Conservation (phyloP, 2,113 vertebrate species). For the Anolis carolinensis region DNA sequence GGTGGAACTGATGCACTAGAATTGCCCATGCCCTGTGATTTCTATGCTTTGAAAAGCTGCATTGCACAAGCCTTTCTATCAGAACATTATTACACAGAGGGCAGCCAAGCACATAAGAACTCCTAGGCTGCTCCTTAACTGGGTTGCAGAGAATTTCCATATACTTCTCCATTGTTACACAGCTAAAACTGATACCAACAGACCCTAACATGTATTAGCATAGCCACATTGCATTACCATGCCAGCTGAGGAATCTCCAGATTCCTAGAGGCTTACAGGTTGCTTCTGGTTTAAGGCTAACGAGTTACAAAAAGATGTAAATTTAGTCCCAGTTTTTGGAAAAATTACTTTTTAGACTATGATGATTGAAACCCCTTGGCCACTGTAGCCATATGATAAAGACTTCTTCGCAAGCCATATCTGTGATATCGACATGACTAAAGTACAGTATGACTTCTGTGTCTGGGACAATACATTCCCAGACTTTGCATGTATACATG, state of each 20-base stretch:
- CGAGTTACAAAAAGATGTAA: neutral
- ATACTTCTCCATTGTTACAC: constrained; percentile 43
- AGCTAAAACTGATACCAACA: constrained; percentile 12
- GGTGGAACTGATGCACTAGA: constrained; percentile 41
- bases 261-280: constrained; percentile 24
- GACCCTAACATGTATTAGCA: neutral
- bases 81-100: constrained; percentile 35
- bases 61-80: constrained; percentile 43
- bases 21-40: constrained; percentile 33
- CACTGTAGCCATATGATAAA: too few relatives aligned
- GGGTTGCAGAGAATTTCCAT: constrained; percentile 41
- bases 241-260: fast-evolving
- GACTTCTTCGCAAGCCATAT: too few relatives aligned
- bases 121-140: constrained; percentile 45
- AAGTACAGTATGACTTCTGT: neutral
- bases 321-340: neutral
- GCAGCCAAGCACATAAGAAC: constrained; percentile 35
- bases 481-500: too few relatives aligned
- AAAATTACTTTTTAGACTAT: too few relatives aligned
- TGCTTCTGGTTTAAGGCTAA: neutral
- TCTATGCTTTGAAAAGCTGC: constrained; percentile 55
- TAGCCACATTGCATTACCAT: neutral
- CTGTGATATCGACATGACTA: neutral
- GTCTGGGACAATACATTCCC: too few relatives aligned
- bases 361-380: too few relatives aligned